Base-by-base conservation (phyloP, 2,797 vertebrate species). In the Catostomus latipinnis region DNA sequence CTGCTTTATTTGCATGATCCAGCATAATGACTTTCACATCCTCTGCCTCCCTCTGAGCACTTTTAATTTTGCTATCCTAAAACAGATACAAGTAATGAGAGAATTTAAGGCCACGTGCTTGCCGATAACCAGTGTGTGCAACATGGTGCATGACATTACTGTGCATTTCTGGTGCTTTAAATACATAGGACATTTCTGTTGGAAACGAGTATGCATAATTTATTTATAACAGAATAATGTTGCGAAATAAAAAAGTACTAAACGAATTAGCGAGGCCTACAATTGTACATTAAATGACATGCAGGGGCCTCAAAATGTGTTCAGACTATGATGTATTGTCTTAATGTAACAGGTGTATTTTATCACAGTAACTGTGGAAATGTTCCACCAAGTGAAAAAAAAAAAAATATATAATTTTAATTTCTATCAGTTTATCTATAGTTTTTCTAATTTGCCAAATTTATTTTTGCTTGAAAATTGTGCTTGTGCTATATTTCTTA, bases 11-110 rank as follows among this genome's bases (percentile, higher is more conserved):
- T 49, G 92, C 2, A 85, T 93, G 94, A 3, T 91, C 90, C 86
- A 93, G 18, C 94, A 95, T 94, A 82, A 94, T 91, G 80, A 7
- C 89, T 88, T 83, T 94, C 73, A 94, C 93, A 86, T 92, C 92
- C 71, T 94, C 92, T 81, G 83, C 92, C 0, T 90, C 89, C 0
- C 83, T 78, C 84, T 93, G 88, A 52, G 82, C 62, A 84, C 87
- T 87, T 85, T 93, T 81, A 81, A 94, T 78, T 77, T 82, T 78
- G 46, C 45, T 70, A n/a, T 70, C 69, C 76, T 83, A 60, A 43
- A 78, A 74, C 34, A 56, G 9, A 52, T 34, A 18, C 66, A 74
- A 54, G 52, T 16, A 16, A 57, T 7, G 7, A 57, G 43, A 68
- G 5, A 22, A 52, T 67, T 46, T 65, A 54, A 8, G 14, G 12